Evolutionary conservation across 2,113 vertebrate species (phyloP), one percentile per base, ranked within the genome.

Genomic region (Nannospalax galili): DNA sequence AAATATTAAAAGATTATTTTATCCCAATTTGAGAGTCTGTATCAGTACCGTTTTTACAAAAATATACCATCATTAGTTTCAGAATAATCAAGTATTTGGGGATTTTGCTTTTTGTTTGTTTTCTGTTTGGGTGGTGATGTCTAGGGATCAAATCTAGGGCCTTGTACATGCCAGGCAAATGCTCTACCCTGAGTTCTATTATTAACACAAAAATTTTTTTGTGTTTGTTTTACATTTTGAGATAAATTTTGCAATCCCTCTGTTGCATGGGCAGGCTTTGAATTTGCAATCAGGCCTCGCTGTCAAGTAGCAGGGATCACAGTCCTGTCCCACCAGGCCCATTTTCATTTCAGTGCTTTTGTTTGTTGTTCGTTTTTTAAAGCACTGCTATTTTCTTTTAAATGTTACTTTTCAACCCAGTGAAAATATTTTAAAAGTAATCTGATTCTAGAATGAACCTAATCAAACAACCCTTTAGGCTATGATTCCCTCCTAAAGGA

Each of bases 1-100:
- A 69, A 88, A 90, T 84, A 45, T 95, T 77, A 85, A 91, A 52
- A 1, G 10, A 77, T 75, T 48, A 79, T 56, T 70, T 78, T 69
- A 90, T 87, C 9, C 70, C 19, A 56, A 45, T 37, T 19, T 90
- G 37, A 74, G 12, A 4, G 60, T 78, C 14, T 80, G 11, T 60
- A 73, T n/a, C 84, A 62, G n/a, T 17, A 52, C n/a, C n/a, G 35
- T 64, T 78, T 88, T 22, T 40, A 19, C 45, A 74, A 74, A 84
- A 37, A 42, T 64, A 91, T 77, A 52, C 22, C 56, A 12, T 62
- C 28, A 45, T 77, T 52, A 20, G 26, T 84, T 90, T 84, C 67
- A 40, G 64, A 91, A 48, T 37, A 84, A 84, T 84, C 32, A 86
- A 74, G 4, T 32, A 28, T 81, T 37, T 79, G 52, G 28, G 62